Evolutionary conservation across 2,888 invertebrate genomes (phyloP), one percentile per base, ranked within the genome.

Genomic region (Melanophora roralis): DNA sequence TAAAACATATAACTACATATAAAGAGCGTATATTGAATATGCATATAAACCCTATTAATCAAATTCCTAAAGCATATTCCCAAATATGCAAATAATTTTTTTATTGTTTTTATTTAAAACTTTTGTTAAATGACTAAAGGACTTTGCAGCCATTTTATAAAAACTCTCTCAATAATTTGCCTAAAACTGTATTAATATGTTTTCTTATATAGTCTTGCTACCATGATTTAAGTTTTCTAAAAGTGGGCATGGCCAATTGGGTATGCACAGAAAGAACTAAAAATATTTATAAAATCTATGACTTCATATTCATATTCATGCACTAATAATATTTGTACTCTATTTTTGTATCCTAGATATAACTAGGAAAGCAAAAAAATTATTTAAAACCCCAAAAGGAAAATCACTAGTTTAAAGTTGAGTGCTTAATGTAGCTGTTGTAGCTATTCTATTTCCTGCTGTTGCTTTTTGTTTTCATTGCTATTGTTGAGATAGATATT

Each of bases 31-130:
- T 27, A 6, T 27, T 19, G 32, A 32, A 40, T 43, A 27, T 80
- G 23, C 6, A 49, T 49, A 8, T n/a, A n/a, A n/a, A n/a, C n/a
- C n/a, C n/a, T n/a, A n/a, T n/a, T n/a, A n/a, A n/a, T n/a, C n/a
- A n/a, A n/a, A n/a, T n/a, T n/a, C n/a, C n/a, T n/a, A n/a, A n/a
- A n/a, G n/a, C n/a, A n/a, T n/a, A n/a, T n/a, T n/a, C n/a, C n/a
- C n/a, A n/a, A n/a, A n/a, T n/a, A n/a, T n/a, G n/a, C n/a, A n/a
- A 79, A 75, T 79, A 76, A 76, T 62, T 76, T 80, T 79, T 71
- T 78, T 47, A 62, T 78, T 27, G 4, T 27, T 62, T 62, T 78
- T 78, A 38, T 60, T 78, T n/a, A n/a, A n/a, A n/a, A n/a, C n/a
- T n/a, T n/a, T n/a, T n/a, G n/a, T n/a, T n/a, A n/a, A n/a, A n/a